A percentile compares a stretch with the other conserved stretches of the same genome.
Evolutionary conservation across 1,140 invertebrate genomes (phyloP).

Genomic region (Asobara japonica): DNA sequence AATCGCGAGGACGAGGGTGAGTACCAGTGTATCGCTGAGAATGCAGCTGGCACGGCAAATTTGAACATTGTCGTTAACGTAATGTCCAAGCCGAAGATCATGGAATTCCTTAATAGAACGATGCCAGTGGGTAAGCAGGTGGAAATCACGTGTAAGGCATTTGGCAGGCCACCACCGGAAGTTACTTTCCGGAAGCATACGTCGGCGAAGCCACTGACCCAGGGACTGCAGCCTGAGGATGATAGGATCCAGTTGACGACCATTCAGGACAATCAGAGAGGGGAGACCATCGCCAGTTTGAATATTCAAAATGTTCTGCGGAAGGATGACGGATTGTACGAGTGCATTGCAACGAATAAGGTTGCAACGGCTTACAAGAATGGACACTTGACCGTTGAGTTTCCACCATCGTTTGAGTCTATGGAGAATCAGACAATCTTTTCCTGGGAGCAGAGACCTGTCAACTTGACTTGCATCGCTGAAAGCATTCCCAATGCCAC

Average conservation of each 20-base stretch:
- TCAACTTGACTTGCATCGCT: slow-evolving; percentile 89
- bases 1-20: slow-evolving; percentile 80
- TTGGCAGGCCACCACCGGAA: slow-evolving; percentile 79
- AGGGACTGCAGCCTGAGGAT: slow-evolving; percentile 72
- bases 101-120: slow-evolving; percentile 80
- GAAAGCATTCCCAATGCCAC: slow-evolving; percentile 93
- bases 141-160: slow-evolving; percentile 77
- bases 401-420: slow-evolving; percentile 81
- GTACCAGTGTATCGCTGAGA: slow-evolving; percentile 86
- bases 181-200: slow-evolving; percentile 78
- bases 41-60: slow-evolving; percentile 77
- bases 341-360: slow-evolving; percentile 84
- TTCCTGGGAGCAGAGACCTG: slow-evolving; percentile 82
- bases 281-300: slow-evolving; percentile 73
- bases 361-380: slow-evolving; percentile 78
- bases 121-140: slow-evolving; percentile 72
- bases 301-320: slow-evolving; percentile 61
- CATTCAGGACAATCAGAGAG: slow-evolving; percentile 67
- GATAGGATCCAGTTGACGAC: slow-evolving; percentile 72
- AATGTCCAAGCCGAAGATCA: slow-evolving; percentile 82
- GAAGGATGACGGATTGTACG: slow-evolving; percentile 87
- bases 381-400: slow-evolving; percentile 86
- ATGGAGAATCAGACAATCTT: slow-evolving; percentile 77
- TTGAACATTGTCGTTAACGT: slow-evolving; percentile 74
- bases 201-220: slow-evolving; percentile 67